Evolutionary conservation across 2,797 vertebrate genomes (phyloP).

Genomic region (Halcyon chelicuti): DNA sequence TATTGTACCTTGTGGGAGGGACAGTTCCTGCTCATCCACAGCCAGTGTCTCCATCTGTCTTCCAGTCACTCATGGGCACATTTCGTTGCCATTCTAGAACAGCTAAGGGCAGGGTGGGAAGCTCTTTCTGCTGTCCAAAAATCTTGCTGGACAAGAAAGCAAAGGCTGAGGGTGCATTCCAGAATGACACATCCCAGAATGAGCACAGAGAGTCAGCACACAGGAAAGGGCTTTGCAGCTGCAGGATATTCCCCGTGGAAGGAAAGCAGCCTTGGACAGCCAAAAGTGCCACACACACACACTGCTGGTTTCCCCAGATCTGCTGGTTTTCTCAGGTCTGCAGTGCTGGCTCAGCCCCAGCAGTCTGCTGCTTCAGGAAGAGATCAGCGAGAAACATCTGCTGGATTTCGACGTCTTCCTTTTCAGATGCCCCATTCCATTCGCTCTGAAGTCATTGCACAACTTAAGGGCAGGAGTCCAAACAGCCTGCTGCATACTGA

Average conservation of each 20-base stretch:
- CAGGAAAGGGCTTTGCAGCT: constrained; percentile 5
- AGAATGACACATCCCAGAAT: neutral
- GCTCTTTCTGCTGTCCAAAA: neutral
- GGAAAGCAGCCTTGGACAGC: neutral
- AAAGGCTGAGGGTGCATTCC: neutral
- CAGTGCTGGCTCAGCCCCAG: constrained; percentile 13
- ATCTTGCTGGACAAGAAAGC: neutral
- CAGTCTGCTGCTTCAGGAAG: neutral
- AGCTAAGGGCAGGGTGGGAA: neutral
- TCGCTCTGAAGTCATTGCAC: neutral
- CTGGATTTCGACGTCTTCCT: constrained; percentile 6
- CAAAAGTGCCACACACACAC: fast-evolving
- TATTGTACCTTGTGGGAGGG: neutral
- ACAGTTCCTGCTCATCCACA: neutral
- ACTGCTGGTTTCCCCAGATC: neutral
- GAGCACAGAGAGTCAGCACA: neutral
- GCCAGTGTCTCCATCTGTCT: neutral
- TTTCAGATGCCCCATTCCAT: neutral
- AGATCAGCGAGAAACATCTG: neutral
- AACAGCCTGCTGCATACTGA: neutral
- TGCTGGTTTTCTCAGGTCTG: neutral
- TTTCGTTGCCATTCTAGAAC: neutral
- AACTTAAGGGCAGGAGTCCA: constrained; percentile 28
- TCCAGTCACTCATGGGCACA: neutral
- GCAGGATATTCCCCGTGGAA: neutral